Evolutionary conservation across 2,797 vertebrate species (phyloP).

Genomic region (Pseudomugil gertrudae): DNA sequence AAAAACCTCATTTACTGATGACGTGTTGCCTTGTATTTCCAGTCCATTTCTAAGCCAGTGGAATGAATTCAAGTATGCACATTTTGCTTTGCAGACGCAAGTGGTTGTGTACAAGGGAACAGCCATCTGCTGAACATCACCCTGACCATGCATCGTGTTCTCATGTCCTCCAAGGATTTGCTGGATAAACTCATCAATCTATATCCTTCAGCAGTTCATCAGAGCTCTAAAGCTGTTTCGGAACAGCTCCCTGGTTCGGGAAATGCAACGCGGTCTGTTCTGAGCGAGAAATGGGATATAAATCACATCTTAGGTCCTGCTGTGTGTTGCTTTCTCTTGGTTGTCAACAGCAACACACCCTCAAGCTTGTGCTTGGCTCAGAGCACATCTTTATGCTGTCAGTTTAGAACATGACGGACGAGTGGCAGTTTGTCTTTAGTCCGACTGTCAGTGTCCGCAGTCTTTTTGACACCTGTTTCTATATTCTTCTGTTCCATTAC

Average conservation of each 20-base stretch:
- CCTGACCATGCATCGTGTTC: slow-evolving; percentile 92
- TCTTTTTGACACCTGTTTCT: slow-evolving; percentile 22
- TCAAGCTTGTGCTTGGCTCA: slow-evolving; percentile 60
- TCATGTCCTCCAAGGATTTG: slow-evolving; percentile 91
- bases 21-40: not conserved
- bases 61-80: slow-evolving; percentile 9
- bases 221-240: not conserved
- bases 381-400: slow-evolving; percentile 61
- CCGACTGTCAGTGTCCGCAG: slow-evolving; percentile 40
- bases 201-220: slow-evolving; percentile 88
- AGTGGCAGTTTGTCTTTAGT: slow-evolving; percentile 54
- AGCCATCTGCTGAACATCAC: slow-evolving; percentile 90
- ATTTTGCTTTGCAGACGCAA: slow-evolving; percentile 84
- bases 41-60: not conserved
- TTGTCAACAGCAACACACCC: slow-evolving; percentile 75
- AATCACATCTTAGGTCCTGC: slow-evolving; percentile 50
- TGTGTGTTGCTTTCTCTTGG: slow-evolving; percentile 56
- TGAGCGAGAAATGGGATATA: slow-evolving; percentile 30
- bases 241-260: slow-evolving; percentile 19
- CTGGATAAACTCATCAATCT: slow-evolving; percentile 87
- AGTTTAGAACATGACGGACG: slow-evolving; percentile 56
- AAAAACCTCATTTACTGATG: not conserved
- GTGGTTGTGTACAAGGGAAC: slow-evolving; percentile 87
- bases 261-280: slow-evolving; percentile 27
- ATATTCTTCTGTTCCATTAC: not conserved